phyloP scores from a whole-genome alignment of 2,797 vertebrate genomes.

The Acanthurus leucopareius region DNA sequence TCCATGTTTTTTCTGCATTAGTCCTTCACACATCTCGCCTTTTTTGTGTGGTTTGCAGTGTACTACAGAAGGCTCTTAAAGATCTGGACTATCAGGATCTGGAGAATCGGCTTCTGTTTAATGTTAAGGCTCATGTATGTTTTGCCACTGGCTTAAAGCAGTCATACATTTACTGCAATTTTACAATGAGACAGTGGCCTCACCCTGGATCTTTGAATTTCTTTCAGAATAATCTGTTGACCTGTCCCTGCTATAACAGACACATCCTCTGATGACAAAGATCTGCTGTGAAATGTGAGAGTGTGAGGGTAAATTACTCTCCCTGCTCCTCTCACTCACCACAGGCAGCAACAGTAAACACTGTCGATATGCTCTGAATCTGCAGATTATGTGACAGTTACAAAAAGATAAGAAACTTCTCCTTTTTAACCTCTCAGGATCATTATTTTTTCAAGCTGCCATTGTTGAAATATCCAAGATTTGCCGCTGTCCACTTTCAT shows the following conservation, averaged over 20 bases:
- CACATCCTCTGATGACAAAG: conserved; percentile 17
- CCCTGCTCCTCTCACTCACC: conserved; percentile 25
- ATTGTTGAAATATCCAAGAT: conserved; percentile 34
- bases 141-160: not conserved
- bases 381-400: conserved; percentile 4
- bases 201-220: not conserved
- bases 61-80: not conserved
- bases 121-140: not conserved
- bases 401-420: conserved; percentile 12
- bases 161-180: not conserved
- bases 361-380: conserved; percentile 16
- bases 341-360: conserved; percentile 28
- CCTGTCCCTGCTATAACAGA: conserved; percentile 12
- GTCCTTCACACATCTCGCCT: not conserved
- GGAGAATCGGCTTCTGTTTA: not conserved
- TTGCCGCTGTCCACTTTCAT: conserved; percentile 14
- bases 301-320: conserved; percentile 36
- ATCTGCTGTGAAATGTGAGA: conserved; percentile 21
- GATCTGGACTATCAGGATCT: not conserved
- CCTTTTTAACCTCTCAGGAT: conserved; percentile 24
- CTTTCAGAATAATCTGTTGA: not conserved
- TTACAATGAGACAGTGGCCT: not conserved
- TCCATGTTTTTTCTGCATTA: not conserved
- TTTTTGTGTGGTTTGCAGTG: not conserved
- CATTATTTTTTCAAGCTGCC: conserved; percentile 27